phyloP scores from a whole-genome alignment of 2,797 vertebrate genomes.

The Sorex maritimensis region DNA sequence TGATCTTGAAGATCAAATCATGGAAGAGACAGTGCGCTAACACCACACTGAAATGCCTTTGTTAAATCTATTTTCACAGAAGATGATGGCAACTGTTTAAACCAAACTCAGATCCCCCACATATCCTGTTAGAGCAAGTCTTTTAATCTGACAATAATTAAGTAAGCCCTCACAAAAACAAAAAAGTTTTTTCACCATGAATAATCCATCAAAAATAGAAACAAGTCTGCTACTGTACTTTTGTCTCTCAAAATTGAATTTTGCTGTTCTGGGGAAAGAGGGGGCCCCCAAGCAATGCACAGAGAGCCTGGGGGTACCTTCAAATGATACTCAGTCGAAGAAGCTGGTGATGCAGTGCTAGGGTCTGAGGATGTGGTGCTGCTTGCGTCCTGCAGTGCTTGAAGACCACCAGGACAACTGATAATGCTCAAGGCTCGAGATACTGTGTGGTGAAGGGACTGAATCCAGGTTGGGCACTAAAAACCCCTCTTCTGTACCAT shows the following conservation, averaged over 20 bases:
- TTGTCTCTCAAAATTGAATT: not conserved
- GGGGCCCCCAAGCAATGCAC: no score
- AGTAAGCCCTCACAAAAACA: constrained; percentile 3
- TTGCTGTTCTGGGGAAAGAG: no score
- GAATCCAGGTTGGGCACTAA: no score
- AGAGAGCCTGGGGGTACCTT: no score
- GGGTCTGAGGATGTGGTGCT: no score
- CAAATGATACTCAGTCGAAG: no score
- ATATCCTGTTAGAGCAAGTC: constrained; percentile 29
- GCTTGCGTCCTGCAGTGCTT: no score
- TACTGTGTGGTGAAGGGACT: no score
- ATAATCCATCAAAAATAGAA: constrained; percentile 21
- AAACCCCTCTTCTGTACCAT: no score
- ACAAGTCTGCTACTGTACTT: constrained; percentile 25
- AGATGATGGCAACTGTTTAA: not conserved
- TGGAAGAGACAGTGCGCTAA: not conserved
- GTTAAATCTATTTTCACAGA: not conserved
- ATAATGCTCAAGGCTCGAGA: no score
- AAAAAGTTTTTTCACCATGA: not conserved
- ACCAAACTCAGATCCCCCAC: not conserved
- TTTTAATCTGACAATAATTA: constrained; percentile 8
- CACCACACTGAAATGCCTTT: not conserved
- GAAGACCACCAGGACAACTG: no score
- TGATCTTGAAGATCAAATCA: not conserved
- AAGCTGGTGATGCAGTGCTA: no score